Evolutionary conservation across 2,888 invertebrate genomes (phyloP).

Genomic region (Athalia cordata): DNA sequence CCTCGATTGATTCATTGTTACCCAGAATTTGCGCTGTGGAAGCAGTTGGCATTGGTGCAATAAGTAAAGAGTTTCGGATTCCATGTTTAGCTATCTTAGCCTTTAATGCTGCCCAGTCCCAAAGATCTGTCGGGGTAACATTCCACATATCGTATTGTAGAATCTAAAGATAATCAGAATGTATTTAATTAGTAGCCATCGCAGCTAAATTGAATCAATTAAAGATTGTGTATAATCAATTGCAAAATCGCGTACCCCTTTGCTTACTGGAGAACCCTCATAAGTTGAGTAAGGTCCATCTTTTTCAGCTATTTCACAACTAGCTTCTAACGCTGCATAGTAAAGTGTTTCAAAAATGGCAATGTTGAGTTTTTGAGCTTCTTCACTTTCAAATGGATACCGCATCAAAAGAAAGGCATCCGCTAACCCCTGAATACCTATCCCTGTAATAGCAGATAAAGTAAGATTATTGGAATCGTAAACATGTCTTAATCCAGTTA

Average conservation of each 20-base stretch:
- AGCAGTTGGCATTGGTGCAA: constrained; percentile 99
- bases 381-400: constrained; percentile 92
- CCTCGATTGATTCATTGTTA: constrained; percentile 98
- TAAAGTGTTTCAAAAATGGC: constrained; percentile 99
- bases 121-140: constrained; percentile 88
- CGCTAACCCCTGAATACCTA: constrained; percentile 98
- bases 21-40: constrained; percentile 99
- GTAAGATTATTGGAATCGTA: not conserved
- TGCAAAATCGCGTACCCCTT: constrained; percentile 79
- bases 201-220: constrained; percentile 6
- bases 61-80: constrained; percentile 91
- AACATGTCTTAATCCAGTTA: not conserved
- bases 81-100: constrained; percentile 91
- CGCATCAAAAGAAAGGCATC: constrained; percentile 97
- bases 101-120: constrained; percentile 92
- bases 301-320: constrained; percentile 92
- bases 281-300: constrained; percentile 94
- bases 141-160: constrained; percentile 99
- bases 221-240: constrained; percentile 4
- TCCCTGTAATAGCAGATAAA: constrained; percentile 75
- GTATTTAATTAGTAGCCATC: not conserved
- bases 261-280: constrained; percentile 92
- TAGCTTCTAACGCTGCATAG: constrained; percentile 96
- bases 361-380: constrained; percentile 90
- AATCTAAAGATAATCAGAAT: constrained; percentile 75